These are phyloP conservation scores for Coremacera marginata DNA, from an alignment of 2,888 invertebrate species.

Conservation along the genomic window DNA sequence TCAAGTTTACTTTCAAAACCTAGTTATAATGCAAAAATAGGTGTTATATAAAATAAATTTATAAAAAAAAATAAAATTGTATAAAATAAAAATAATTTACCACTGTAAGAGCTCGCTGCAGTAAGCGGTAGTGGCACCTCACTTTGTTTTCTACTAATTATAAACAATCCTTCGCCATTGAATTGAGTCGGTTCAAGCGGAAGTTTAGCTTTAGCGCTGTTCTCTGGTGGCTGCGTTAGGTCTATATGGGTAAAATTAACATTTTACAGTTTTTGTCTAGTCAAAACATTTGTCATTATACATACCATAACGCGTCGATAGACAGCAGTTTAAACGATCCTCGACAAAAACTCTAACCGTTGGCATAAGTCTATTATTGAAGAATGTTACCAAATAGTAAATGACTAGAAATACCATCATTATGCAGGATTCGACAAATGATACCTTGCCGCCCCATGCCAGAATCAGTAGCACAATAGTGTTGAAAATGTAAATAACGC, in stretches of 20 bases:
- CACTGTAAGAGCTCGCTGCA: constrained; percentile 41
- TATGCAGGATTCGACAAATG: constrained; percentile 81
- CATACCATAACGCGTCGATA: constrained; percentile 48
- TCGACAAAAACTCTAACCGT: constrained; percentile 52
- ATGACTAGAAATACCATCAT: constrained; percentile 77
- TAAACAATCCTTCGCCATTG: constrained; percentile 64
- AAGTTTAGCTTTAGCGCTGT: constrained; percentile 66
- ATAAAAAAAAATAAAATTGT: too few species aligned
- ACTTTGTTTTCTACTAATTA: constrained; percentile 62
- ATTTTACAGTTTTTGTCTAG: background rate
- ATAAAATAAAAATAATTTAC: constrained; percentile 38
- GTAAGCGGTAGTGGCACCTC: constrained; percentile 31
- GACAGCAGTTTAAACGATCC: constrained; percentile 55
- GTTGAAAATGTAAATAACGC: constrained; percentile 78
- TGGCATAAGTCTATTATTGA: constrained; percentile 71
- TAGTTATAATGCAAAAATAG: too few species aligned
- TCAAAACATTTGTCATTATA: constrained; percentile 13
- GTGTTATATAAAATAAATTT: background rate
- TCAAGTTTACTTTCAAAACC: too few species aligned
- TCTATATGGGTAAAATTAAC: constrained; percentile 56
- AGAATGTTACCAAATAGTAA: constrained; percentile 80
- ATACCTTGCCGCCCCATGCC: constrained; percentile 80
- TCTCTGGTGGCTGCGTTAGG: constrained; percentile 67
- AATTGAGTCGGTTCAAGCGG: constrained; percentile 64
- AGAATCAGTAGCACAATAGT: constrained; percentile 77